Base-by-base conservation (phyloP, 2,113 vertebrate species). In the Cryptotis parvus region DNA sequence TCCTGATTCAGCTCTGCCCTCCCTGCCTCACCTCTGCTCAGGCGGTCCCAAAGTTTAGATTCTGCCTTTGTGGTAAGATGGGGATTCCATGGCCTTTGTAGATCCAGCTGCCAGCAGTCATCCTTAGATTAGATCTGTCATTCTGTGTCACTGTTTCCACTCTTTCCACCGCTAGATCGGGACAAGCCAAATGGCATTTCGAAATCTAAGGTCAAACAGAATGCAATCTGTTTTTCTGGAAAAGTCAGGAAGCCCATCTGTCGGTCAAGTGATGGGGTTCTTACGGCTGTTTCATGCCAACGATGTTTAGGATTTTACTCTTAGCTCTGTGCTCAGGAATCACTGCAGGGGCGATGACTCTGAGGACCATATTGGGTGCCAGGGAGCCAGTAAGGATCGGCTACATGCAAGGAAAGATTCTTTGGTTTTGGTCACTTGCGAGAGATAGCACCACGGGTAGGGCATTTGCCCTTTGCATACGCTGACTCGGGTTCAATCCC, bases 131-230 rank as follows among this genome's bases (percentile, higher is more conserved):
- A 61, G 1, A 27, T 8, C n/a, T n/a, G 11, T 74, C 29, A 74
- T 81, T 77, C 26, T 61, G 4, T 39, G 20, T 85, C 68, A n/a
- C 55, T 78, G 6, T 69, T 81, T 69, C 35, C 15, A 41, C 6
- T 63, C 66, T 86, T 14, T 16, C 65, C 68, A 84, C 76, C 35
- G 20, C 22, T 45, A 63, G 87, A 83, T 63, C 37, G 35, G 41
- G 45, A 14, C 31, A n/a, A 87, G 89, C 68, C 52, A 75, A 72
- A 83, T 24, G 61, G 58, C 8, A 26, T 89, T 86, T 87, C 84
- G 73, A n/a, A 41, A 33, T 61, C 9, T 52, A 68, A 61, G 18
- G 18, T 65, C 43, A 87, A 80, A 80, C 35, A 22, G 39, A 76
- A 45, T 31, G 63, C 41, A n/a, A 11, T 33, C 43, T 41, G 14